These are phyloP conservation scores for Microplitis demolitor DNA, from an alignment of 1,140 invertebrate species.

Conservation along the genomic window DNA sequence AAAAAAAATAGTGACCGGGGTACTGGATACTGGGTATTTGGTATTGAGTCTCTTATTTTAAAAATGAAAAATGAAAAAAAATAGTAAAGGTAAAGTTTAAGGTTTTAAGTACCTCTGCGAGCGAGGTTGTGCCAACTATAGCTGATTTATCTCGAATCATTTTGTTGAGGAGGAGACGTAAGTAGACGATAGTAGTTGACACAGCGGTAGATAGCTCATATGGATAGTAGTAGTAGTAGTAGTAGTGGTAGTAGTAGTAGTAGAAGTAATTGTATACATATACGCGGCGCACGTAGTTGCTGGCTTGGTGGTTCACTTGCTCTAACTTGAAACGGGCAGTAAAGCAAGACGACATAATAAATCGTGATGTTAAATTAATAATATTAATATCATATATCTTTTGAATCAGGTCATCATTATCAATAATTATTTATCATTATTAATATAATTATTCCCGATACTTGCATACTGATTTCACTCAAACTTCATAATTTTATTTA, in stretches of 20 bases:
- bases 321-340: constrained; percentile 57
- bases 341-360: constrained; percentile 53
- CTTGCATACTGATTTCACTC: no score
- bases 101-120: constrained; percentile 50
- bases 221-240: constrained; percentile 32
- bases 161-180: constrained; percentile 57
- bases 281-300: constrained; percentile 57
- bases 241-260: no score
- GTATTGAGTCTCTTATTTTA: background rate
- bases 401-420: background rate
- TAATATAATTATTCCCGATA: no score
- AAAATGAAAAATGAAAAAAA: constrained; percentile 11
- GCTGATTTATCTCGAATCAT: constrained; percentile 46
- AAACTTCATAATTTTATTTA: background rate
- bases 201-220: constrained; percentile 42
- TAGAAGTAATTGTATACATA: constrained; percentile 54
- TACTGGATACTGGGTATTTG: background rate
- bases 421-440: background rate
- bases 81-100: constrained; percentile 33
- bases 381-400: background rate
- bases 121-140: constrained; percentile 56
- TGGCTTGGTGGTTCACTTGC: constrained; percentile 58
- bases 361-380: constrained; percentile 11
- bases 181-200: constrained; percentile 49
- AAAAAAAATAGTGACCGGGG: constrained; percentile 2